Evolutionary conservation across 2,888 invertebrate genomes (phyloP).

Genomic region (Creontiades dilutus): DNA sequence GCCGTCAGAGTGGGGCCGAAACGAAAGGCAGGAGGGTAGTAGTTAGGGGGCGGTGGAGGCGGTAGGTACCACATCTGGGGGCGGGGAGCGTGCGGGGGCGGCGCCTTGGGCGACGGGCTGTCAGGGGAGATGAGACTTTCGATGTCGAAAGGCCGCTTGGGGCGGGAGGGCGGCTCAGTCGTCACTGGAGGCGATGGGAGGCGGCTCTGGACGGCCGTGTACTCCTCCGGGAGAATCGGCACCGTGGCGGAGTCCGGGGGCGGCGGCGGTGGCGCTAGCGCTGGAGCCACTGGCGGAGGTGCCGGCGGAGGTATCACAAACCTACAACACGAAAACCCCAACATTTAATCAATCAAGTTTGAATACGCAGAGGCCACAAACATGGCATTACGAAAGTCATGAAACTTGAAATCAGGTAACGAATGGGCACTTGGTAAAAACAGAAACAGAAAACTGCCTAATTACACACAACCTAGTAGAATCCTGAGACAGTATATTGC

Average conservation of each 20-base stretch:
- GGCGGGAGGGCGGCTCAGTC: slow-evolving; percentile 72
- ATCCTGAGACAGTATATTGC: too few relatives aligned
- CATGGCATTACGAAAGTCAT: too few relatives aligned
- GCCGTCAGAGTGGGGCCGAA: slow-evolving; percentile 73
- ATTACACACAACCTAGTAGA: too few relatives aligned
- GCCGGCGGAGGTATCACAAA: slow-evolving; percentile 59
- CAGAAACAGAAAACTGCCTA: too few relatives aligned
- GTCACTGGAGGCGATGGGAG: slow-evolving; percentile 68
- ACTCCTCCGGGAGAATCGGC: slow-evolving; percentile 69
- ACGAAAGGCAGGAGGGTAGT: slow-evolving; percentile 74
- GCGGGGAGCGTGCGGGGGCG: slow-evolving; percentile 46
- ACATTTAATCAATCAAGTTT: neutral
- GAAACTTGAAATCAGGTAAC: too few relatives aligned
- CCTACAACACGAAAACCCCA: slow-evolving; percentile 20
- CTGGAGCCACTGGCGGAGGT: slow-evolving; percentile 59
- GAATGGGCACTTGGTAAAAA: too few relatives aligned
- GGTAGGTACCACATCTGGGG: slow-evolving; percentile 71
- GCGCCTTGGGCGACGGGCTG: slow-evolving; percentile 69
- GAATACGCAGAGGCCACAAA: neutral
- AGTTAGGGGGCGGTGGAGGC: slow-evolving; percentile 65
- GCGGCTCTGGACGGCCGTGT: slow-evolving; percentile 67
- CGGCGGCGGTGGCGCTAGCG: slow-evolving; percentile 67
- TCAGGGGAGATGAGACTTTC: slow-evolving; percentile 78
- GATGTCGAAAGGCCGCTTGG: slow-evolving; percentile 76
- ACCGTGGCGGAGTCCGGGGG: slow-evolving; percentile 65